Percentiles rank a stretch among this genome's conserved stretches.
phyloP scores from a whole-genome alignment of 2,888 invertebrate species.

The Zhengitettix transpicula region DNA sequence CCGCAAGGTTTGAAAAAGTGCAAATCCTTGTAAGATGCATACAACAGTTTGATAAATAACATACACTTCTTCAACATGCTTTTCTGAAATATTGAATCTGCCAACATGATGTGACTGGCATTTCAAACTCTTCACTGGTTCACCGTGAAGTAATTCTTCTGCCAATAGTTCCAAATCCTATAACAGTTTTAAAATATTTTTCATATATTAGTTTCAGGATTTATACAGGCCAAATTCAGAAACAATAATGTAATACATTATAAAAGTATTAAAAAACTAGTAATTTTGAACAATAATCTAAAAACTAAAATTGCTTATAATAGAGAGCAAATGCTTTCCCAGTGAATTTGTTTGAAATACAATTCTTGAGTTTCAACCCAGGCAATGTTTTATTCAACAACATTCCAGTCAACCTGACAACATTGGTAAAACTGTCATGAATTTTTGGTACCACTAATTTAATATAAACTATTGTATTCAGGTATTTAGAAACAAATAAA shows the following conservation, averaged over 20 bases:
- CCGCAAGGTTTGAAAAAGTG: constrained; percentile 61
- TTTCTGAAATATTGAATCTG: constrained; percentile 23
- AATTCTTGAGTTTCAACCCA: too few species aligned
- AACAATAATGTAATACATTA: too few species aligned
- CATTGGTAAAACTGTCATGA: too few species aligned
- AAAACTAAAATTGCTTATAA: constrained; percentile 8
- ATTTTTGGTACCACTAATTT: not conserved
- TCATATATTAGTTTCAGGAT: too few species aligned
- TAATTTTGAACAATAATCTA: constrained; percentile 62
- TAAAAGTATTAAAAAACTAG: too few species aligned
- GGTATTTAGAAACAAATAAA: not conserved
- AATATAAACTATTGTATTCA: not conserved
- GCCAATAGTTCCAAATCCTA: constrained; percentile 38
- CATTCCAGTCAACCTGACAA: too few species aligned
- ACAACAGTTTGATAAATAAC: constrained; percentile 53
- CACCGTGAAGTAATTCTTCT: constrained; percentile 71
- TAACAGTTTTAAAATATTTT: too few species aligned
- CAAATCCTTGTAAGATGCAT: constrained; percentile 58
- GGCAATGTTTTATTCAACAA: too few species aligned
- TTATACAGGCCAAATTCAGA: too few species aligned
- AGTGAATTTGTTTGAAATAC: too few species aligned
- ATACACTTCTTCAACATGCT: constrained; percentile 50
- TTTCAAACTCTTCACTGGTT: constrained; percentile 59
- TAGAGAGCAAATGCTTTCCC: not conserved
- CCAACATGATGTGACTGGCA: constrained; percentile 49